phyloP scores from a whole-genome alignment of 2,888 invertebrate species.

The Eupithecia subumbrata region DNA sequence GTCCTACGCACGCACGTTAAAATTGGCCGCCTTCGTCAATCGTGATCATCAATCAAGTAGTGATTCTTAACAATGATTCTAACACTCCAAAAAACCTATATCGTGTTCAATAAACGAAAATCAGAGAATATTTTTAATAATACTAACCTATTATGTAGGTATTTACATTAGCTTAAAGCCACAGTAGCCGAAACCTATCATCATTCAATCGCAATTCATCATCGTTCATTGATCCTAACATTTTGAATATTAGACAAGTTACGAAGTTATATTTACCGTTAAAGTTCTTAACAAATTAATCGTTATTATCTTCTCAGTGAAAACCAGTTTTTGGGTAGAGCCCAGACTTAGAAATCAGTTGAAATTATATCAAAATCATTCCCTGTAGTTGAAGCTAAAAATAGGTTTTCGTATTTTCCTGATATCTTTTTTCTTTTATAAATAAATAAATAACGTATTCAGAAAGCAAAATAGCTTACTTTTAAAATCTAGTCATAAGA shows the following conservation, averaged over 20 bases:
- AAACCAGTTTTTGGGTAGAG: background rate
- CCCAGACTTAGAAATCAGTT: too few relatives aligned
- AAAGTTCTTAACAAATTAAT: background rate
- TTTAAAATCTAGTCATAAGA: background rate
- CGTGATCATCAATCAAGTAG: background rate
- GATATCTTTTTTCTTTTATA: too few relatives aligned
- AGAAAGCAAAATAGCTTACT: background rate
- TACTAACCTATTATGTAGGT: too few relatives aligned
- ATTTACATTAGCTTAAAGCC: background rate
- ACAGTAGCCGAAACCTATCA: background rate
- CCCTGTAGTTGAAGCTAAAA: too few relatives aligned
- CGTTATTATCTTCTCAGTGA: background rate
- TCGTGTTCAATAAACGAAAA: too few relatives aligned
- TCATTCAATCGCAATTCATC: background rate
- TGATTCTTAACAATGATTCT: background rate
- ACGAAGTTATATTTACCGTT: background rate
- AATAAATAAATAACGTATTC: too few relatives aligned
- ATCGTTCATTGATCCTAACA: background rate
- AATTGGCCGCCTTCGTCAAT: background rate
- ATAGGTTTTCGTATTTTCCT: too few relatives aligned
- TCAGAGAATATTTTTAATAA: too few relatives aligned
- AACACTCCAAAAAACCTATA: too few relatives aligned
- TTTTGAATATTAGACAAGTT: background rate
- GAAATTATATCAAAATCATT: too few relatives aligned
- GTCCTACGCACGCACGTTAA: too few relatives aligned